Conservation (phyloP, 1,140 invertebrate species). For the Drosophila subobscura region DNA sequence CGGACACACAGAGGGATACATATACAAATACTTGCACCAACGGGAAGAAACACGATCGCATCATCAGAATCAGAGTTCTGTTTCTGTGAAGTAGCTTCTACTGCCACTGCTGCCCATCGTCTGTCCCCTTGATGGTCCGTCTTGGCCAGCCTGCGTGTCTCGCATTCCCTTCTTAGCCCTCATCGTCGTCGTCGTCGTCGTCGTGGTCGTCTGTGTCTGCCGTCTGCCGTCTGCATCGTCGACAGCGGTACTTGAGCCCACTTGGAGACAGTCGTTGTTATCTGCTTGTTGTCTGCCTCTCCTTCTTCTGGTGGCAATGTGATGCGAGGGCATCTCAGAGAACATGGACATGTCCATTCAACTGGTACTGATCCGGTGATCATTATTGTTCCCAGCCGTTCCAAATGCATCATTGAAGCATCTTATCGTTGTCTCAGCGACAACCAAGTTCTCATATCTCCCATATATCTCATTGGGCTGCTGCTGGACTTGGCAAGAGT, state of each 20-base stretch:
- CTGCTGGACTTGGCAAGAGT: constrained; percentile 1
- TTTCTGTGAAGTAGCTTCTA: constrained; percentile 65
- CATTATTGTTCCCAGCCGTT: constrained; percentile 28
- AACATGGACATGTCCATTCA: constrained; percentile 38
- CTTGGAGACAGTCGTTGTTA: constrained; percentile 71
- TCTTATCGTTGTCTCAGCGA: neutral
- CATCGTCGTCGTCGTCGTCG: neutral
- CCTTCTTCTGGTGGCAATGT: constrained; percentile 11
- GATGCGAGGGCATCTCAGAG: constrained; percentile 13
- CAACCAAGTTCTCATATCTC: too few species aligned
- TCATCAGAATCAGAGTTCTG: constrained; percentile 65
- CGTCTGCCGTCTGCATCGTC: neutral
- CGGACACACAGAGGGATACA: constrained; percentile 18
- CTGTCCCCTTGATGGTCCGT: constrained; percentile 35
- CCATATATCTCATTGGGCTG: too few species aligned
- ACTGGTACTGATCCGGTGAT: constrained; percentile 28
- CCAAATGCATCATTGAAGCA: neutral
- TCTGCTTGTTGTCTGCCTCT: constrained; percentile 44
- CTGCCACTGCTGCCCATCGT: constrained; percentile 24
- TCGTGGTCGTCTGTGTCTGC: neutral
- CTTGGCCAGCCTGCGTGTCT: constrained; percentile 76
- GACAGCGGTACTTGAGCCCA: constrained; percentile 66
- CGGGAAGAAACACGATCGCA: constrained; percentile 48
- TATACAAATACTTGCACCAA: constrained; percentile 21
- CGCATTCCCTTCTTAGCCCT: constrained; percentile 43